A percentile compares a stretch with the other conserved stretches of the same genome.
These are phyloP conservation scores for Xylota sylvarum DNA, from an alignment of 2,888 invertebrate genomes.

Conservation along the genomic window DNA sequence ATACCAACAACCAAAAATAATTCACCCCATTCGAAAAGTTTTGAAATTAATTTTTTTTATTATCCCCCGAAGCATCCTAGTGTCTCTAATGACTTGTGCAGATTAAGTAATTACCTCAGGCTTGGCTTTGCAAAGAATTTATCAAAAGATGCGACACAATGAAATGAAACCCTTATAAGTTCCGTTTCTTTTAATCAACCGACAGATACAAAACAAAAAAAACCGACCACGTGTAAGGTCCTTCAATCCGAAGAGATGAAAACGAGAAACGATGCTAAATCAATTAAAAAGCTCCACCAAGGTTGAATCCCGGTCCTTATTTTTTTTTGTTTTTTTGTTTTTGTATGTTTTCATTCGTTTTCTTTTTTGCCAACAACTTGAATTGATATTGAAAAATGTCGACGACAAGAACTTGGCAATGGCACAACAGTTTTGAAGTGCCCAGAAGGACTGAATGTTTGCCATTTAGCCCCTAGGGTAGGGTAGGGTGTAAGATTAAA, in stretches of 20 bases:
- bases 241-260: background rate
- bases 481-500: slow-evolving; percentile 4
- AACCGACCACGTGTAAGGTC: background rate
- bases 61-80: too few relatives aligned
- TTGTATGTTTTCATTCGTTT: background rate
- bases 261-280: slow-evolving; percentile 3
- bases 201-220: slow-evolving; percentile 13
- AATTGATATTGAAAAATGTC: slow-evolving; percentile 34
- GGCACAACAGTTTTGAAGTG: slow-evolving; percentile 1
- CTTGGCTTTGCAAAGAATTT: background rate
- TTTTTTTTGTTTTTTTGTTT: background rate
- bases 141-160: background rate
- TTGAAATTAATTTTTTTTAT: background rate
- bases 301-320: background rate
- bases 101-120: background rate
- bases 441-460: slow-evolving; percentile 19
- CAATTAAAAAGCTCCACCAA: slow-evolving; percentile 14
- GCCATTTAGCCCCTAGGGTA: background rate
- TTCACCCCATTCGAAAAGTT: background rate
- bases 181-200: slow-evolving; percentile 9
- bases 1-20: background rate
- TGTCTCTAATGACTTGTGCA: background rate
- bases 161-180: background rate
- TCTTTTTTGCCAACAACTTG: slow-evolving; percentile 11
- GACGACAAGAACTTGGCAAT: slow-evolving; percentile 26